These are phyloP conservation scores for Seira sanloemensis DNA, from an alignment of 2,888 invertebrate genomes.

Conservation along the genomic window DNA sequence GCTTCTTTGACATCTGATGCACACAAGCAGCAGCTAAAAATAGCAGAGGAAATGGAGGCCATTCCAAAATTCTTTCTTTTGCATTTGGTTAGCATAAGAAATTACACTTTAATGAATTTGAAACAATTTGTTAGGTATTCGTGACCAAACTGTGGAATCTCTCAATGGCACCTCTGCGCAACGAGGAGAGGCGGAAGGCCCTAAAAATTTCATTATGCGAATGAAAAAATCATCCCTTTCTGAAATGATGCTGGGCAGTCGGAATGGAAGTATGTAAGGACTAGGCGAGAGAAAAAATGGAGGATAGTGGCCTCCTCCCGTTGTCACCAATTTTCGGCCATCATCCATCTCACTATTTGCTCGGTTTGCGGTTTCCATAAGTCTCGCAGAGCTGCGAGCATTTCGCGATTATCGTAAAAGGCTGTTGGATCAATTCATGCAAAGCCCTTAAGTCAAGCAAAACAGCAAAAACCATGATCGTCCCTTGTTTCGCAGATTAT, in stretches of 20 bases:
- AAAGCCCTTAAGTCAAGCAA: constrained; percentile 14
- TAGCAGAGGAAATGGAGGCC: background rate
- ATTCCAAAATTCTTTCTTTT: background rate
- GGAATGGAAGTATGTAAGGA: no score
- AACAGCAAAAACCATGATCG: background rate
- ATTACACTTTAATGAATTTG: constrained; percentile 47
- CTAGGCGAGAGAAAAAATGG: background rate
- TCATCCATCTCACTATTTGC: background rate
- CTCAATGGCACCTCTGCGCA: no score
- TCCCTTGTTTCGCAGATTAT: background rate
- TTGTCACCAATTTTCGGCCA: background rate
- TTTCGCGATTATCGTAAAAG: background rate
- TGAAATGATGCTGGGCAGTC: no score
- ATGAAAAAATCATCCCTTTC: no score
- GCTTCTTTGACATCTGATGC: constrained; percentile 30
- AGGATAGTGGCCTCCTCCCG: background rate
- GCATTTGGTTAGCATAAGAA: constrained; percentile 15
- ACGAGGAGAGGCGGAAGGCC: no score
- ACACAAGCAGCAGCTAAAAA: background rate
- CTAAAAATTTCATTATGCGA: constrained; percentile 9
- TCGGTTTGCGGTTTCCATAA: background rate
- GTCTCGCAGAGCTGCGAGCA: background rate
- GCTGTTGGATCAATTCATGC: constrained; percentile 10
- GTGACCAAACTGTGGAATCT: constrained; percentile 51
- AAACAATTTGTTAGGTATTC: constrained; percentile 45